phyloP scores from a whole-genome alignment of 1,140 invertebrate species.

The Hypothenemus hampei region DNA sequence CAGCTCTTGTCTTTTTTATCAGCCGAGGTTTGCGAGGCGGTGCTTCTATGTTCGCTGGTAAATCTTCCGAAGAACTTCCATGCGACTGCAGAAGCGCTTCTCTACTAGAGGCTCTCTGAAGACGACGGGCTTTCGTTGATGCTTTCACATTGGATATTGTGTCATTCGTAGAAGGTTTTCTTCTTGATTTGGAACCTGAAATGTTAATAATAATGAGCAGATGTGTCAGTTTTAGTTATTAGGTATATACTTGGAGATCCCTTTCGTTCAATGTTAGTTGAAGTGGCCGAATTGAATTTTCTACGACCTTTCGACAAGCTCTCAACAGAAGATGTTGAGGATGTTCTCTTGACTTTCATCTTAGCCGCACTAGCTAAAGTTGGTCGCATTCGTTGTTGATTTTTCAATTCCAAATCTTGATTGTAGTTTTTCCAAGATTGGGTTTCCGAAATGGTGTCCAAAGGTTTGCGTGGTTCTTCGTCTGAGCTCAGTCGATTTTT shows the following conservation, averaged over 20 bases:
- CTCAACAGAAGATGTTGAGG: slow-evolving; percentile 48
- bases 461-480: slow-evolving; percentile 29
- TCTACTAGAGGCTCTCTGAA: slow-evolving; percentile 49
- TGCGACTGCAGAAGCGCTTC: slow-evolving; percentile 47
- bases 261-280: too few species aligned
- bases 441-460: slow-evolving; percentile 49
- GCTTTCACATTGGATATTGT: slow-evolving; percentile 19
- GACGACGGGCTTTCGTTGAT: slow-evolving; percentile 44
- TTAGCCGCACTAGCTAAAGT: slow-evolving; percentile 16
- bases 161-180: slow-evolving; percentile 32
- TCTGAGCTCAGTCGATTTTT: slow-evolving; percentile 38
- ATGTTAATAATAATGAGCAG: too few species aligned
- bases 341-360: slow-evolving; percentile 35
- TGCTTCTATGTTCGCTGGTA: slow-evolving; percentile 41
- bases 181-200: slow-evolving; percentile 29
- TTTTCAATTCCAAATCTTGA: slow-evolving; percentile 22
- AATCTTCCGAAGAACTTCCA: slow-evolving; percentile 50
- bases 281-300: slow-evolving; percentile 1
- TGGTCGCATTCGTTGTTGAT: slow-evolving; percentile 29
- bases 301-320: slow-evolving; percentile 39
- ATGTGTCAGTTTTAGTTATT: too few species aligned
- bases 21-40: slow-evolving; percentile 40
- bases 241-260: too few species aligned
- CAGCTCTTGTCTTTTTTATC: slow-evolving; percentile 39
- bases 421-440: slow-evolving; percentile 39